Percentiles rank a stretch among this genome's conserved stretches.
phyloP scores from a whole-genome alignment of 2,888 invertebrate species.

The Caenorhabditis imperialis region DNA sequence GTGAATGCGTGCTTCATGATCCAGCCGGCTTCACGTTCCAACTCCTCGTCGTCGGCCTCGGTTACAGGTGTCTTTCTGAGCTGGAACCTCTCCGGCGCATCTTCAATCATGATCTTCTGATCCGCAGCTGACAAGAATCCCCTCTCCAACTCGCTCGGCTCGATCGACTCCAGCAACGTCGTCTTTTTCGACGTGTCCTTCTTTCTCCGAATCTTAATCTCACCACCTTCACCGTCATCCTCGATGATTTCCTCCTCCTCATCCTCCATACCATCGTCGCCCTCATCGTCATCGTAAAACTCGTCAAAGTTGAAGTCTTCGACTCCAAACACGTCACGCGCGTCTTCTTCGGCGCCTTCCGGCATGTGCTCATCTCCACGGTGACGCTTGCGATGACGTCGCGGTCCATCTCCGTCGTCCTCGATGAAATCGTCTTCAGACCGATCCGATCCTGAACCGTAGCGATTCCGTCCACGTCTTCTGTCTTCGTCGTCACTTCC shows the following conservation, averaged over 20 bases:
- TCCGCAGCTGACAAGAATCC: slow-evolving; percentile 95
- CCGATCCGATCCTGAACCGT: slow-evolving; percentile 53
- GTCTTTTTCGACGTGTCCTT: slow-evolving; percentile 58
- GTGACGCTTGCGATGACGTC: slow-evolving; percentile 41
- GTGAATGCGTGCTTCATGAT: slow-evolving; percentile 92
- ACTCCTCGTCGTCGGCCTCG: slow-evolving; percentile 82
- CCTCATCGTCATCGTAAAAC: slow-evolving; percentile 79
- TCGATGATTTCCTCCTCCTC: slow-evolving; percentile 77
- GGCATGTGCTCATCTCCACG: slow-evolving; percentile 52
- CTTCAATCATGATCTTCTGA: slow-evolving; percentile 84
- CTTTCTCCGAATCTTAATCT: slow-evolving; percentile 77
- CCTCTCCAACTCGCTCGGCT: slow-evolving; percentile 95
- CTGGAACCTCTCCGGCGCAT: slow-evolving; percentile 80
- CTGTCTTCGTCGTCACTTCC: slow-evolving; percentile 84
- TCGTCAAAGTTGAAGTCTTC: slow-evolving; percentile 85
- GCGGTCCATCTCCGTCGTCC: slow-evolving; percentile 83
- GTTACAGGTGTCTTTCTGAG: slow-evolving; percentile 73
- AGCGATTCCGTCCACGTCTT: slow-evolving; percentile 4
- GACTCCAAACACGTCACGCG: slow-evolving; percentile 99
- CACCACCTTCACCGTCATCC: slow-evolving; percentile 75
- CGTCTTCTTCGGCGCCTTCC: slow-evolving; percentile 82
- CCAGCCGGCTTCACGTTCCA: slow-evolving; percentile 96
- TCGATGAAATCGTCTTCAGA: slow-evolving; percentile 92
- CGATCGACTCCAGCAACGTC: slow-evolving; percentile 81
- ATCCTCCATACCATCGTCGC: slow-evolving; percentile 65